Conservation (phyloP, 2,113 vertebrate genomes). For the Sturnira hondurensis region DNA sequence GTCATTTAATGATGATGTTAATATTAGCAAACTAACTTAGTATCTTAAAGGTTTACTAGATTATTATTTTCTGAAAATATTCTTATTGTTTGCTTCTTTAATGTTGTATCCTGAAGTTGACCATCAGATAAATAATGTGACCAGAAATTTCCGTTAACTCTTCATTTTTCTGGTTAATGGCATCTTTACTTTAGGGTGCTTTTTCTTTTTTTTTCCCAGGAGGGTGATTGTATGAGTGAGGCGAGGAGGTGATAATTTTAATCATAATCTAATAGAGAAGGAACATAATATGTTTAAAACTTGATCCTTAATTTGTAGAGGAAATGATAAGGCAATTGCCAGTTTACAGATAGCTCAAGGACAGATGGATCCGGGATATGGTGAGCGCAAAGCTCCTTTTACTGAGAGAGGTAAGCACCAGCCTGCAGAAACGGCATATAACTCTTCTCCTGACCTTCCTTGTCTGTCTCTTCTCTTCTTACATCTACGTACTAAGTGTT, state of each 20-base stretch:
- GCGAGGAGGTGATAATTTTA: constrained; percentile 55
- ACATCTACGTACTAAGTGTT: constrained; percentile 59
- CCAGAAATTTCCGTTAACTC: background rate
- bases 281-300: constrained; percentile 57
- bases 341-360: constrained; percentile 54
- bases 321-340: constrained; percentile 54
- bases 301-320: constrained; percentile 57
- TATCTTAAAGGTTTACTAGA: background rate
- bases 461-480: constrained; percentile 47
- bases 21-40: background rate
- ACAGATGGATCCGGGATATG: constrained; percentile 15
- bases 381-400: constrained; percentile 46
- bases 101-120: background rate
- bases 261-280: constrained; percentile 54
- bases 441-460: constrained; percentile 49
- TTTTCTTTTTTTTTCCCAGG: background rate
- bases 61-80: constrained; percentile 6
- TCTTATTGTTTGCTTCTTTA: background rate
- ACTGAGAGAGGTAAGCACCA: constrained; percentile 52
- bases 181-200: background rate
- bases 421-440: constrained; percentile 31
- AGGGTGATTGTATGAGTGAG: constrained; percentile 39
- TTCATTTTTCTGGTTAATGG: constrained; percentile 29
- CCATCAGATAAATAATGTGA: background rate
- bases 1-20: background rate